These are phyloP conservation scores for Kryptopterus vitreolus DNA, from an alignment of 2,797 vertebrate species.

Conservation along the genomic window DNA sequence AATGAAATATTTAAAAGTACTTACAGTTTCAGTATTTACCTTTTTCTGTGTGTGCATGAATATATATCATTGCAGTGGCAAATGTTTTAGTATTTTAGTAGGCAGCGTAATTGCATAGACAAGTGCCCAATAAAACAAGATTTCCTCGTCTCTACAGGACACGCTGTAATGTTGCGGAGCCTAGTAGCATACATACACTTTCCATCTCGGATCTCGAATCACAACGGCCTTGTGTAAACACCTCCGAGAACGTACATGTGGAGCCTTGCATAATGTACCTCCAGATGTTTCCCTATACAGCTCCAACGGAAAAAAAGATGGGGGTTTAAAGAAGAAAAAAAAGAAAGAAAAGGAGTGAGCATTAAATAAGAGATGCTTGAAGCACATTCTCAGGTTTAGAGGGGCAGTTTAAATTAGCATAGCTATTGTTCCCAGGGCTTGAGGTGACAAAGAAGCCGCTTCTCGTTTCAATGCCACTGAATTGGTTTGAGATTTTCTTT, in stretches of 20 bases:
- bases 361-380: slow-evolving; percentile 62
- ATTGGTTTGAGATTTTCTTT: slow-evolving; percentile 72
- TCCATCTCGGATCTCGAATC: slow-evolving; percentile 2
- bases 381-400: slow-evolving; percentile 62
- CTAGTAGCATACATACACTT: slow-evolving; percentile 3
- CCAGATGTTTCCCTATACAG: slow-evolving; percentile 56
- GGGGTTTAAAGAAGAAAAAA: not conserved
- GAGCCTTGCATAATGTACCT: slow-evolving; percentile 39
- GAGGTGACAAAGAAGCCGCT: slow-evolving; percentile 73
- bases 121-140: slow-evolving; percentile 4
- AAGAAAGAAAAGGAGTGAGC: slow-evolving; percentile 54
- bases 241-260: slow-evolving; percentile 5
- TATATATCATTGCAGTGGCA: not conserved
- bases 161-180: slow-evolving; percentile 5
- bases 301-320: slow-evolving; percentile 23
- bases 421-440: slow-evolving; percentile 65
- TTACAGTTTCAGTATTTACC: slow-evolving; percentile 1
- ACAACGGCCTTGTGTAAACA: slow-evolving; percentile 26
- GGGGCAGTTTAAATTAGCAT: slow-evolving; percentile 73
- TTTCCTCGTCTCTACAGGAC: not conserved
- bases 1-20: not conserved
- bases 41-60: not conserved
- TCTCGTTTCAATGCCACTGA: slow-evolving; percentile 70
- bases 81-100: too few species aligned
- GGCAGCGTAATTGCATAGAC: not conserved